phyloP scores from a whole-genome alignment of 2,113 vertebrate genomes.

The Poeciliopsis occidentalis region DNA sequence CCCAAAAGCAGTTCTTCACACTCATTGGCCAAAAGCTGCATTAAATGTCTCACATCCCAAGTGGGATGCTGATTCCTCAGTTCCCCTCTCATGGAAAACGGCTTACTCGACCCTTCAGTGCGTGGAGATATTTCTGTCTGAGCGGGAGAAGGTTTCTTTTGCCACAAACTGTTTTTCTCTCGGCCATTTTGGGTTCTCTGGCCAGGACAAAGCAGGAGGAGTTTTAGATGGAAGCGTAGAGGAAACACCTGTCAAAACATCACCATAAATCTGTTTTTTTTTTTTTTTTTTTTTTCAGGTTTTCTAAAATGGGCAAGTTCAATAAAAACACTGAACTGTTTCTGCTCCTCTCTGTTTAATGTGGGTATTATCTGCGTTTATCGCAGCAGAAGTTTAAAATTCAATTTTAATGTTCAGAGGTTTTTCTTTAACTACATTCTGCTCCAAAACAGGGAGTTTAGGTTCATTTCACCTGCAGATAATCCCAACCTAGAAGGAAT shows the following conservation, averaged over 20 bases:
- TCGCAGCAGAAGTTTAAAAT: not conserved
- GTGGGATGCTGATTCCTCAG: constrained; percentile 33
- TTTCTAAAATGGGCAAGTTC: constrained; percentile 7
- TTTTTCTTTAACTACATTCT: not conserved
- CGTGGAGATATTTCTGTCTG: constrained; percentile 43
- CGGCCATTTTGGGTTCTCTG: constrained; percentile 46
- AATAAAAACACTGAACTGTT: not conserved
- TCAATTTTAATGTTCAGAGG: not conserved
- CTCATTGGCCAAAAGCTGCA: constrained; percentile 49
- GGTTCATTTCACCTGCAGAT: too few species aligned
- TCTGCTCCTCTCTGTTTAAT: not conserved
- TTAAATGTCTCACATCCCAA: constrained; percentile 51
- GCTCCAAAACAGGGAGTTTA: not conserved
- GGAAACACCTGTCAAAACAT: constrained; percentile 75
- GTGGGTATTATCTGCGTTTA: not conserved
- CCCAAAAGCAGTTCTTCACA: constrained; percentile 47
- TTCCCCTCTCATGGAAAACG: constrained; percentile 50
- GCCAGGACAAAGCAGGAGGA: constrained; percentile 40
- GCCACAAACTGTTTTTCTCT: constrained; percentile 34
- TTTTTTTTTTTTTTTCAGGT: constrained; percentile 43
- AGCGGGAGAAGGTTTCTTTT: constrained; percentile 52
- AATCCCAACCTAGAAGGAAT: too few species aligned
- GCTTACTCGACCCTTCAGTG: constrained; percentile 28
- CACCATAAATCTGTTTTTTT: constrained; percentile 39
- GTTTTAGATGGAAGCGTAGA: constrained; percentile 37